Percentiles rank a stretch among this genome's conserved stretches.
These are phyloP conservation scores for Brenthis hecate DNA, from an alignment of 2,888 invertebrate genomes.

Conservation along the genomic window DNA sequence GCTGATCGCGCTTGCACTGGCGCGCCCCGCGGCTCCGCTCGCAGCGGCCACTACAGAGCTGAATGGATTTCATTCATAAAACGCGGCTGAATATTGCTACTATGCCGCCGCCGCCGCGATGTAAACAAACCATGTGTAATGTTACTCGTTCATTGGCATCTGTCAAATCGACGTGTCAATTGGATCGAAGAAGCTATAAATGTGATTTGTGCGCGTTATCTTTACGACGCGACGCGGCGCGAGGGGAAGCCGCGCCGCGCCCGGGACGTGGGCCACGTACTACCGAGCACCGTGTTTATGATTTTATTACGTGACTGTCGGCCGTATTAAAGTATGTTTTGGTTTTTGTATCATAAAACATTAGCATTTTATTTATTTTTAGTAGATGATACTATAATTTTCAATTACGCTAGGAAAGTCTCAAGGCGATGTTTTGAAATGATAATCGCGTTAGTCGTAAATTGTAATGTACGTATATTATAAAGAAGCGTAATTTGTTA, in stretches of 20 bases:
- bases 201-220: conserved; percentile 28
- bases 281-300: conserved; percentile 9
- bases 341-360: conserved; percentile 17
- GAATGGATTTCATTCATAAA: conserved; percentile 63
- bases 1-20: conserved; percentile 35
- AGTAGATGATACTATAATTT: neutral
- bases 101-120: conserved; percentile 34
- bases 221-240: conserved; percentile 9
- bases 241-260: neutral
- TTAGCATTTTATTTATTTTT: conserved; percentile 2
- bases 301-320: conserved; percentile 19
- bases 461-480: neutral
- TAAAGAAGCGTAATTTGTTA: neutral
- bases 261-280: neutral
- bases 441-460: conserved; percentile 5
- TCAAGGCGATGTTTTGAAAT: neutral
- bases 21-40: conserved; percentile 22
- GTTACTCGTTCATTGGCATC: conserved; percentile 29
- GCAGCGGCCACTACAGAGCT: conserved; percentile 28
- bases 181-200: conserved; percentile 27
- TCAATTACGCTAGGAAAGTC: conserved; percentile 1
- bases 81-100: conserved; percentile 59
- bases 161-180: conserved; percentile 36
- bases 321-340: conserved; percentile 15
- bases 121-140: conserved; percentile 41